phyloP scores from a whole-genome alignment of 1,140 invertebrate species.

The Stegodyphus mimosarum region DNA sequence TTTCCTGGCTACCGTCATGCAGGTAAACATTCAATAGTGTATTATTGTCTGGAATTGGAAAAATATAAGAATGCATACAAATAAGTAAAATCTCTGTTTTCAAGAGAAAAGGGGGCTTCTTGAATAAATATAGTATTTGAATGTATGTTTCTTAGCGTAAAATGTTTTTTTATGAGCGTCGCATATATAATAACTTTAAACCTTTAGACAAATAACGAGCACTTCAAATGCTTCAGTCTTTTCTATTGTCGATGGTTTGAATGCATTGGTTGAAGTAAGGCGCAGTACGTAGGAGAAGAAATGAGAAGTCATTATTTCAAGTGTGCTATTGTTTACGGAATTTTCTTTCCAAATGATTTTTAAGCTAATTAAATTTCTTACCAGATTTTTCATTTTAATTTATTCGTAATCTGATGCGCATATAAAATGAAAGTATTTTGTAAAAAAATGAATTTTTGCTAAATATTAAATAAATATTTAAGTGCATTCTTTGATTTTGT shows the following conservation, averaged over 20 bases:
- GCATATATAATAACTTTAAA: background rate
- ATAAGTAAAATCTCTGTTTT: background rate
- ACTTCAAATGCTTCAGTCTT: background rate
- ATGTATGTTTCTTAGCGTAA: too few relatives aligned
- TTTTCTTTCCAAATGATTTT: background rate
- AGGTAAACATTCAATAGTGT: slow-evolving; percentile 19
- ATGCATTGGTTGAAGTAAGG: too few relatives aligned
- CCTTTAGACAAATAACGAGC: background rate
- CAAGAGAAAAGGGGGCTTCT: background rate
- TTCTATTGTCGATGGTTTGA: background rate
- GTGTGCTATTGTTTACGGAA: background rate
- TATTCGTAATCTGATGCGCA: too few relatives aligned
- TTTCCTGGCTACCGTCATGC: slow-evolving; percentile 37
- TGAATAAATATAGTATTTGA: background rate
- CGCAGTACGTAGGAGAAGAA: background rate
- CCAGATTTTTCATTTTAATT: too few relatives aligned
- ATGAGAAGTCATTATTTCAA: background rate
- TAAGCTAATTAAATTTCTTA: background rate
- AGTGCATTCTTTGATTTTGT: too few relatives aligned
- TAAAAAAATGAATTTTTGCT: too few relatives aligned
- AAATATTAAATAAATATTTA: too few relatives aligned
- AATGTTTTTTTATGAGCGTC: background rate
- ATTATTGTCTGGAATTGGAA: background rate
- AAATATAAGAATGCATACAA: background rate
- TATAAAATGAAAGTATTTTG: too few relatives aligned